Evolutionary conservation across 2,113 vertebrate genomes (phyloP).

Genomic region (Climacteris rufus): DNA sequence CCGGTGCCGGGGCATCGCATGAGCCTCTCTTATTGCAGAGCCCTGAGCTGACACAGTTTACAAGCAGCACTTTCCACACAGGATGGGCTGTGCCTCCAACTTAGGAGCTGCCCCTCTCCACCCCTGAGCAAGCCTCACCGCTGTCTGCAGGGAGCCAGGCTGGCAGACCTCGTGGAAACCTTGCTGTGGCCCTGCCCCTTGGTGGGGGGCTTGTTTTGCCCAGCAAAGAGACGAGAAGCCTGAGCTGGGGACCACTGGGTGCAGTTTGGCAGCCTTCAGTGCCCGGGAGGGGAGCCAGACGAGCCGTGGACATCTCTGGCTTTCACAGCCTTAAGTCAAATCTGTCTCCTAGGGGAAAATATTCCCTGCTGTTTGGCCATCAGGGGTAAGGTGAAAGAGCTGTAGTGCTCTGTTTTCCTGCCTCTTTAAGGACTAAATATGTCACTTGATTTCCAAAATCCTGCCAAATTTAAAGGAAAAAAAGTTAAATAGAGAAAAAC

Average conservation of each 20-base stretch:
- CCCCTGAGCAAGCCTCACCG: background rate
- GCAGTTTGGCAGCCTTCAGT: background rate
- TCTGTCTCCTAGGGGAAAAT: background rate
- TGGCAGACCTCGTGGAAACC: background rate
- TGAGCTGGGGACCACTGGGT: background rate
- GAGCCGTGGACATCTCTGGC: background rate
- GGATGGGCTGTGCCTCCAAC: accelerated
- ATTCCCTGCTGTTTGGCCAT: background rate
- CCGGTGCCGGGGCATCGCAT: accelerated
- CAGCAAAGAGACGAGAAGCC: background rate
- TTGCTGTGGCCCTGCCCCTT: background rate
- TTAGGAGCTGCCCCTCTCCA: background rate
- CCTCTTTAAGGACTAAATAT: background rate
- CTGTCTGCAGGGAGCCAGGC: background rate
- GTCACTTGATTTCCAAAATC: background rate
- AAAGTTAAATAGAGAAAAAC: background rate
- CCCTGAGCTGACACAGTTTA: background rate
- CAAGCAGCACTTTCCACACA: accelerated
- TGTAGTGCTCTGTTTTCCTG: background rate
- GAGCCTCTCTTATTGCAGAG: background rate
- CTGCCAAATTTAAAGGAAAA: background rate
- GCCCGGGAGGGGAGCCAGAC: background rate
- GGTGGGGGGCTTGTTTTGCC: background rate
- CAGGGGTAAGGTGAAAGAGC: background rate
- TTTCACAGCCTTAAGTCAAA: background rate